Base-by-base conservation (phyloP, 37 sponge, comb jelly and placozoan species). In the Tethya wilhelma region DNA sequence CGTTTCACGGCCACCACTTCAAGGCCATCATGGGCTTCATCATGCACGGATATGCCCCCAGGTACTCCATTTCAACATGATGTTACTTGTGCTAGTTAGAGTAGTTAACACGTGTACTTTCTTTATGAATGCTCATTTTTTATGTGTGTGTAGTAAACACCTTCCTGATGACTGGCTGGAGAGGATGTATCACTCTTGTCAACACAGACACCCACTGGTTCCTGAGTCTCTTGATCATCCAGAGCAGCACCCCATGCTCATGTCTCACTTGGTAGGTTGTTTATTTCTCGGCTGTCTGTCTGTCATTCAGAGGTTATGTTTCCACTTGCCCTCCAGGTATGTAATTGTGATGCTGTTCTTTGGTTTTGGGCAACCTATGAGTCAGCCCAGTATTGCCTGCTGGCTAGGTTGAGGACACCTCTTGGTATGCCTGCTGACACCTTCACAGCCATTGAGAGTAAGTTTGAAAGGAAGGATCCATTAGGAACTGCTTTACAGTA, bases 331-430 rank as follows among this genome's bases (percentile, higher is more conserved):
- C 3, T 56, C 14, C 74, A 91, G 81, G 84, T 89, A 36, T 83
- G 89, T 42, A 88, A 88, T 69, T 97, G 97, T 86, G 94, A 94
- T 85, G 89, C 88, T 62, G 77, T 91, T 44, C 90, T 93, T 56
- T 97, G 97, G 97, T 91, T 94, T 75, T 97, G 97, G 97, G 88
- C 90, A 42, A 87, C 89, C 17, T 97, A 94, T 64, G 95, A 97
- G 79, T 74, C 86, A 8, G 95, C 97, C 0, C 97, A 90, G 79
- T 97, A 90, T 74, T 89, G 90, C 75, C 85, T 97, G 32, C 82
- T 94, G 81, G 83, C 95, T 7, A 70, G 93, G 36, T 91, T 97
- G 55, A 88, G 86, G 82, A 97, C 97, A 25, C 97, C 97, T 8
- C 85, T 97, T 28, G 97, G 97, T 2, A 69, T 77, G 46, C 93